Evolutionary conservation across 1,140 invertebrate genomes (phyloP), one percentile per base, ranked within the genome.

Genomic region (Drosophila bipectinata): DNA sequence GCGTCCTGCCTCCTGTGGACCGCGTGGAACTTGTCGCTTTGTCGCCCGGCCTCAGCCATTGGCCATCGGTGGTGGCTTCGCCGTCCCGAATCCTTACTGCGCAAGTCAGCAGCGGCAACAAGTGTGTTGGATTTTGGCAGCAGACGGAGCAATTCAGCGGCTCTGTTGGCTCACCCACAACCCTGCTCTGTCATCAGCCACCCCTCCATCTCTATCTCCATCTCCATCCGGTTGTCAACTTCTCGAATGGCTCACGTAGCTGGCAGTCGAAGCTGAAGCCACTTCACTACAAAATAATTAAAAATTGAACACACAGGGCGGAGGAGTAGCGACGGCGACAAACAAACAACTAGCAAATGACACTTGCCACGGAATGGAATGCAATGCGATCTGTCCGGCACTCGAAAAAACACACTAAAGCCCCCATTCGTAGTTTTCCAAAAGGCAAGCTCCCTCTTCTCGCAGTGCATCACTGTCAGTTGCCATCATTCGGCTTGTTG

Each of bases 271-370:
- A 39, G 68, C 47, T 55, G 72, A 61, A 63, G 56, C 59, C 78
- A 80, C 77, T 80, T 77, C 57, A 77, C 72, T 79, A 83, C 75
- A 79, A 84, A 85, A 84, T 84, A 84, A 84, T 84, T 84, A 85
- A 84, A 83, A 83, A 72, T 73, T 67, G 75, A 78, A 64, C 55
- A 61, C 58, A 74, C 44, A 52, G 39, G 45, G 47, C 41, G 10
- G n/a, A 8, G 41, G 6, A 10, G 7, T 4, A 37, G 30, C 49
- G 49, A 45, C 49, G 21, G 64, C 45, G 34, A 67, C 73, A 67
- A 54, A 58, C 26, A 62, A 66, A 51, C 39, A 24, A 51, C 53
- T 61, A 58, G 54, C 47, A 80, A 80, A 66, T 56, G 62, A 77
- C 79, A 81, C 74, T 78, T 55, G 60, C 53, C 60, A 73, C 72